Evolutionary conservation across 2,797 vertebrate species (phyloP), one percentile per base, ranked within the genome.

Genomic region (Sebastiscus tertius): DNA sequence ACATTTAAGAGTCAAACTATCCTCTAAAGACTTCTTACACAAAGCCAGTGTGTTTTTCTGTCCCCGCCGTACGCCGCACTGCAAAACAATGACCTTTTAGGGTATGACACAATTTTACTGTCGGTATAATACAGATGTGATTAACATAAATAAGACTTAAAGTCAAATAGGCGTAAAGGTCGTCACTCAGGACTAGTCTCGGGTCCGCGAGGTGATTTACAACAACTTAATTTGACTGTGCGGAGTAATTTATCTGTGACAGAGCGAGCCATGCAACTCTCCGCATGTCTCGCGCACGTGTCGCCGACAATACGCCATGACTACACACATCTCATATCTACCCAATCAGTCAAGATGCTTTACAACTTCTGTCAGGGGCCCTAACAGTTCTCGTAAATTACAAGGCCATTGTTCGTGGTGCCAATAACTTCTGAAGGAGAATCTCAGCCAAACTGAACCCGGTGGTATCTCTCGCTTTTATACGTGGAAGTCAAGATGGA

Each of bases 361-460:
- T 95, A 95, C 92, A 93, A 92, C 94, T 90, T 93, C 93, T 95
- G 94, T 92, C 93, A 92, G 72, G 81, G 84, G 89, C 81, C 88
- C 86, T 94, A 94, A 93, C 91, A 92, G 90, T 89, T 88, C 89
- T 88, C 93, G 88, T 94, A 95, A 93, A 95, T 95, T 93, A 95
- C 77, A 78, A 87, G 89, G 89, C 90, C 88, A 88, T 92, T 92
- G 92, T 95, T 90, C 89, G 75, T 65, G 89, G 77, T 94, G 92
- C 90, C 94, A 95, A 94, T 95, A 95, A 94, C 94, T 92, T 95
- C 92, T 95, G 94, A 95, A 96, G 93, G 92, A 95, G 93, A 95
- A 89, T 86, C 91, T 87, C 72, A 55, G 73, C 75, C 83, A 78
- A 92, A 92, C 82, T 75, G 80, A 92, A 82, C 59, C 72, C 34